A percentile compares a stretch with the other conserved stretches of the same genome.
These are phyloP conservation scores for Campoplex nolae DNA, from an alignment of 2,888 invertebrate genomes.

Conservation along the genomic window DNA sequence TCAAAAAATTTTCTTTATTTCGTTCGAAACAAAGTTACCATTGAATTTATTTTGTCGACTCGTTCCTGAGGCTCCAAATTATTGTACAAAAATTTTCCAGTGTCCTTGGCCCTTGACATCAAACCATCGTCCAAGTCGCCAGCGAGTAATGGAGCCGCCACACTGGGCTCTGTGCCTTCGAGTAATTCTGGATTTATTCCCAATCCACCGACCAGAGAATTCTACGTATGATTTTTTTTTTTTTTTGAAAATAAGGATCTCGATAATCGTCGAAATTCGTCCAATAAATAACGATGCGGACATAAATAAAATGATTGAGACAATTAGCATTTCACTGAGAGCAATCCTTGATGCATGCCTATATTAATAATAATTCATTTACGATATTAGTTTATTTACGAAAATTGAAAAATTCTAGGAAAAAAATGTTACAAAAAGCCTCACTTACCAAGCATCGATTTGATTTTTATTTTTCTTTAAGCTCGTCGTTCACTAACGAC, in stretches of 20 bases:
- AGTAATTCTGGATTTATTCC: constrained; percentile 83
- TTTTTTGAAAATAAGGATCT: constrained; percentile 17
- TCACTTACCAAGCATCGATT: constrained; percentile 71
- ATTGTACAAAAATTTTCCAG: constrained; percentile 93
- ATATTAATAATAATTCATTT: constrained; percentile 6
- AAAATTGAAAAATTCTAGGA: constrained; percentile 30
- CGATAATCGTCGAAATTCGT: background rate
- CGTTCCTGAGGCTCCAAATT: constrained; percentile 89
- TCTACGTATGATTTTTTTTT: constrained; percentile 76
- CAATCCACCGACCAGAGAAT: constrained; percentile 83
- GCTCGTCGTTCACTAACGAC: constrained; percentile 52
- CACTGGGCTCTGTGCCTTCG: constrained; percentile 83
- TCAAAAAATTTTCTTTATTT: background rate
- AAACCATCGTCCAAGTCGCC: constrained; percentile 90
- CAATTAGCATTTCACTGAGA: constrained; percentile 52
- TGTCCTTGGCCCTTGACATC: constrained; percentile 95
- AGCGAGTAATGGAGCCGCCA: constrained; percentile 80
- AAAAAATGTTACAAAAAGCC: constrained; percentile 64
- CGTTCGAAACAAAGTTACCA: constrained; percentile 87
- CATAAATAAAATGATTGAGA: constrained; percentile 30
- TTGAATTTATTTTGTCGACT: constrained; percentile 92
- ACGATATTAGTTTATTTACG: constrained; percentile 29
- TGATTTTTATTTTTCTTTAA: constrained; percentile 69
- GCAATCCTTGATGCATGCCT: constrained; percentile 57
- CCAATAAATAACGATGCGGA: constrained; percentile 18